Conservation (phyloP, 2,888 invertebrate genomes). For the Geotrupes spiniger region DNA sequence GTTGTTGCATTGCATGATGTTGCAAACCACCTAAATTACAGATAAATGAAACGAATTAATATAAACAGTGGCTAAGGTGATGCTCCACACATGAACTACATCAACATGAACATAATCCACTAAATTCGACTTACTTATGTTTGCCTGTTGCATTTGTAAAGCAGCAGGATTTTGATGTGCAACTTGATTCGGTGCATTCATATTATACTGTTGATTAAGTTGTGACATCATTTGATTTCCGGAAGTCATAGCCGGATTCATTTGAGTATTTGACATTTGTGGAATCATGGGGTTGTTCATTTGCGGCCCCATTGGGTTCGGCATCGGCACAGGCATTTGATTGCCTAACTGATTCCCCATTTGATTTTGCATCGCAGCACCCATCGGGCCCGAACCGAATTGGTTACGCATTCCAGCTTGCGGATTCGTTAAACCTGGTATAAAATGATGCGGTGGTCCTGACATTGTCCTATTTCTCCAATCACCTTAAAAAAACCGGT, state of each 20-base stretch:
- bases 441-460: conserved; percentile 70
- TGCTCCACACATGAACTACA: too few relatives aligned
- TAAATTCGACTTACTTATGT: conserved; percentile 9
- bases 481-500: too few relatives aligned
- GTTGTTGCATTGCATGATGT: conserved; percentile 42
- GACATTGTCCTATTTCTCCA: conserved; percentile 53
- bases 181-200: conserved; percentile 38
- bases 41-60: too few relatives aligned
- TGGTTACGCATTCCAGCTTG: conserved; percentile 62
- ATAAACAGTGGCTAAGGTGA: too few relatives aligned
- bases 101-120: conserved; percentile 3
- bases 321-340: conserved; percentile 43
- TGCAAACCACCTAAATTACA: conserved; percentile 34
- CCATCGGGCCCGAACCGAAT: conserved; percentile 63
- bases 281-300: conserved; percentile 58
- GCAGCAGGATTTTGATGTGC: conserved; percentile 43
- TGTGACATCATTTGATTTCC: conserved; percentile 52
- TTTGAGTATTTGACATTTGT: conserved; percentile 39
- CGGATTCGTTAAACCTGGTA: conserved; percentile 63
- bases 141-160: conserved; percentile 41
- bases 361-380: conserved; percentile 55
- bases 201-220: conserved; percentile 43
- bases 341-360: conserved; percentile 41
- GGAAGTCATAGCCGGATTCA: conserved; percentile 36
- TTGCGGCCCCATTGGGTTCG: conserved; percentile 56